Percentiles rank a stretch among this genome's conserved stretches.
These are phyloP conservation scores for Amphibalanus amphitrite DNA, from an alignment of 1,140 invertebrate species.

Conservation along the genomic window DNA sequence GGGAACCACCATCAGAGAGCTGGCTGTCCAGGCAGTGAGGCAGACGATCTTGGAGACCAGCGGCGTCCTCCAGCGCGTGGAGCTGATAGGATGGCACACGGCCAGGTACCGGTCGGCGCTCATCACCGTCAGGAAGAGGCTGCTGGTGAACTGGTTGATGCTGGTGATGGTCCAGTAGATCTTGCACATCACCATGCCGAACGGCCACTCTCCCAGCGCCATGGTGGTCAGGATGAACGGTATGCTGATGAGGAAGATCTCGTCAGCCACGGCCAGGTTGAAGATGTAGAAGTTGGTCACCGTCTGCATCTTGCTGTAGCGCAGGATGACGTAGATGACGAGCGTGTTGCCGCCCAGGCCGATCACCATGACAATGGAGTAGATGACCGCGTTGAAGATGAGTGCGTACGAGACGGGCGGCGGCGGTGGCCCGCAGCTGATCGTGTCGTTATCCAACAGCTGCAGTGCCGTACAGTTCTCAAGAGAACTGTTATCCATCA, in stretches of 20 bases:
- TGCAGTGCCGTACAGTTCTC: too few relatives aligned
- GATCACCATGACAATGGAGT: slow-evolving; percentile 56
- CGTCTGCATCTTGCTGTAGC: slow-evolving; percentile 92
- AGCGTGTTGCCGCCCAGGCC: slow-evolving; percentile 80
- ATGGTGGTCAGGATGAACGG: slow-evolving; percentile 82
- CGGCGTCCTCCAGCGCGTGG: slow-evolving; percentile 63
- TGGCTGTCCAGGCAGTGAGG: slow-evolving; percentile 60
- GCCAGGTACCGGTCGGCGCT: slow-evolving; percentile 90
- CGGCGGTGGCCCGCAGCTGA: too few relatives aligned
- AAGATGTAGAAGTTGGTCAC: slow-evolving; percentile 95
- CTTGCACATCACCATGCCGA: slow-evolving; percentile 81
- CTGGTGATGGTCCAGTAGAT: slow-evolving; percentile 80
- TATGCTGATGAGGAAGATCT: slow-evolving; percentile 81
- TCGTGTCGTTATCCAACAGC: too few relatives aligned
- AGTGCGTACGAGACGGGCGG: too few relatives aligned
- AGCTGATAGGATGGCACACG: slow-evolving; percentile 85
- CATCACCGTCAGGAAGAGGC: slow-evolving; percentile 86
- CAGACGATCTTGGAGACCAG: slow-evolving; percentile 72
- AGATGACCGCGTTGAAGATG: slow-evolving; percentile 11
- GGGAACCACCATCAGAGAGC: slow-evolving; percentile 72
- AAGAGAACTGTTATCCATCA: too few relatives aligned
- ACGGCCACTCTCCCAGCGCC: slow-evolving; percentile 66
- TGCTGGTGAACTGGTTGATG: slow-evolving; percentile 89
- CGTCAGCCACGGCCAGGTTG: slow-evolving; percentile 85
- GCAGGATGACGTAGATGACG: slow-evolving; percentile 84